Evolutionary conservation across 2,113 vertebrate species (phyloP), one percentile per base, ranked within the genome.

Genomic region (Orycteropus afer): DNA sequence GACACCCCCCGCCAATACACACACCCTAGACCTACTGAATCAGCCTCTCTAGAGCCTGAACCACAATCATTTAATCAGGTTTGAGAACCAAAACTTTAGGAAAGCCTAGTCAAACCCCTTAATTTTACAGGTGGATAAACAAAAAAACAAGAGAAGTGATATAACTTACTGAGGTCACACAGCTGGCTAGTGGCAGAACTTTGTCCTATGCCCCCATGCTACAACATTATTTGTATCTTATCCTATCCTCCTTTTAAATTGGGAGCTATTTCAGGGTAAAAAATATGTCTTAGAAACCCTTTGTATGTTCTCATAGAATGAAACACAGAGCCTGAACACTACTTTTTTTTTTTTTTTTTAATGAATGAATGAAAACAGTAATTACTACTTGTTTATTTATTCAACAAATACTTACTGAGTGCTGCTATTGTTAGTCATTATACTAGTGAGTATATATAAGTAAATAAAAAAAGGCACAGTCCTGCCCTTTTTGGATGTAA

Each of bases 361-460:
- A 76, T 6, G 17, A 78, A 45, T 61, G 6, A 93, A 78, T 65
- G 40, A 89, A 88, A 85, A 81, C 3, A 79, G 37, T 65, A 89
- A 88, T 78, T 47, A 77, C n/a, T 80, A 63, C 8, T 82, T 77
- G 23, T 86, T 86, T 92, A 85, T 63, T 90, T 85, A 88, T 81
- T 92, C 78, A 71, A 87, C 0, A 95, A 88, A 95, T 86, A 63
- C 2, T 49, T 83, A 63, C 1, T 49, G 59, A 82, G 22, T 27
- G 34, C 23, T 80, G 25, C 17, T 83, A 84, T 45, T 63, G 5
- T 53, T 90, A 95, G 53, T 32, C 25, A 86, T n/a, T 74, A 73
- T 63, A 34, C 37, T 51, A 55, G 22, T 25, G 78, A 3, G 3
- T 77, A 51, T 47, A 90, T 45, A 65, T 37, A 76, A 71, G n/a